Evolutionary conservation across 2,797 vertebrate genomes (phyloP).

Genomic region (Brotula barbata): DNA sequence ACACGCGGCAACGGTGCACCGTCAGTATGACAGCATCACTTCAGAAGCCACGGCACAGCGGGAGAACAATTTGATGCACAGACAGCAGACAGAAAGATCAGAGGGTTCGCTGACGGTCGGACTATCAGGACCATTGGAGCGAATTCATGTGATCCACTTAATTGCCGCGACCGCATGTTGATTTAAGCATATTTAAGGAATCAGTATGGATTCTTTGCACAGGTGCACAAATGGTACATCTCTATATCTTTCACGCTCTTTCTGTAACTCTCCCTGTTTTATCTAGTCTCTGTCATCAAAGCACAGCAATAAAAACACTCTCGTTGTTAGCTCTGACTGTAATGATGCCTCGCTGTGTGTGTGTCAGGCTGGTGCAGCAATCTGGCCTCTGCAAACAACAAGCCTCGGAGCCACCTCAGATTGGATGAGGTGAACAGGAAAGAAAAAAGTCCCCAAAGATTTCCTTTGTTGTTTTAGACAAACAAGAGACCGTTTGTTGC

Average conservation of each 20-base stretch:
- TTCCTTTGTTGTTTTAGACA: conserved; percentile 31
- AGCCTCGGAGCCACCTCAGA: conserved; percentile 2
- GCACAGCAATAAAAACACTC: conserved; percentile 6
- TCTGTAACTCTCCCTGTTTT: too few species aligned
- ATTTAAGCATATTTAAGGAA: neutral
- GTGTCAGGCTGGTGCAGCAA: conserved; percentile 8
- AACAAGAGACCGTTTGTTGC: too few species aligned
- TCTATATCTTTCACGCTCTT: too few species aligned
- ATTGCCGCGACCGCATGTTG: conserved; percentile 12
- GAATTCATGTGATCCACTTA: conserved; percentile 2
- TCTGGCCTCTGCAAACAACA: conserved; percentile 19
- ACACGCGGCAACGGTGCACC: neutral
- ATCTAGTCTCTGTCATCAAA: conserved; percentile 4
- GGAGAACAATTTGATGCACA: neutral
- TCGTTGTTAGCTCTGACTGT: conserved; percentile 5
- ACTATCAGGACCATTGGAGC: neutral
- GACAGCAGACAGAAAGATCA: neutral
- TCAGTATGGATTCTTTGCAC: neutral
- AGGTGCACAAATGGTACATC: neutral
- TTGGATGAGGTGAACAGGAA: conserved; percentile 12
- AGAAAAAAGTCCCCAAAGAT: conserved; percentile 31
- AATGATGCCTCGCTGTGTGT: conserved; percentile 1
- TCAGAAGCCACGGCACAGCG: neutral
- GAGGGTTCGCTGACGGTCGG: neutral
- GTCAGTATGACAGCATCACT: neutral